These are phyloP conservation scores for Margarornis squamiger DNA, from an alignment of 2,797 vertebrate genomes.

Conservation along the genomic window DNA sequence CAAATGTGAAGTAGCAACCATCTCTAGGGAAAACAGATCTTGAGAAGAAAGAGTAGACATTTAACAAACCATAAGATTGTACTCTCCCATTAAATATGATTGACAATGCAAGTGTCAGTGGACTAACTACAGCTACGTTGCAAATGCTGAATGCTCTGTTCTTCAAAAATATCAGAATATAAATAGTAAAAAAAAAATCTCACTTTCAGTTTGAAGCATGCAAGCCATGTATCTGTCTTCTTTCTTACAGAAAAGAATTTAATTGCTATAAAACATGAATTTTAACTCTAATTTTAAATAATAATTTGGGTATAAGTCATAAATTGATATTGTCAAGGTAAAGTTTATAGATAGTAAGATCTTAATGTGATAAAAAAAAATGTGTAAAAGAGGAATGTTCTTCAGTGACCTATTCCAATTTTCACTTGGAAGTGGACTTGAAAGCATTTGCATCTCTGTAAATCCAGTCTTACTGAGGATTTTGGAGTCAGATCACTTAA, in stretches of 20 bases:
- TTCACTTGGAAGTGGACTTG: background rate
- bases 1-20: background rate
- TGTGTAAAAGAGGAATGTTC: background rate
- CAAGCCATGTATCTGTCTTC: background rate
- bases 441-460: background rate
- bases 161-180: background rate
- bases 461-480: background rate
- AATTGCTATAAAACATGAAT: background rate
- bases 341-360: background rate
- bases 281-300: background rate
- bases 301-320: background rate
- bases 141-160: background rate
- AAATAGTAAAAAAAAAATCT: too few relatives aligned
- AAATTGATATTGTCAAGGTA: background rate
- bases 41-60: background rate
- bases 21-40: background rate
- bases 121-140: background rate
- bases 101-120: background rate
- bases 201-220: background rate
- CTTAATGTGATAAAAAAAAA: background rate
- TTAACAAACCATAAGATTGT: background rate
- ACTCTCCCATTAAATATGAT: background rate
- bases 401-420: background rate
- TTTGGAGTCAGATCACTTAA: background rate
- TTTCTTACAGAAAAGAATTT: background rate